phyloP scores from a whole-genome alignment of 2,113 vertebrate genomes.

The Myotis lucifugus region DNA sequence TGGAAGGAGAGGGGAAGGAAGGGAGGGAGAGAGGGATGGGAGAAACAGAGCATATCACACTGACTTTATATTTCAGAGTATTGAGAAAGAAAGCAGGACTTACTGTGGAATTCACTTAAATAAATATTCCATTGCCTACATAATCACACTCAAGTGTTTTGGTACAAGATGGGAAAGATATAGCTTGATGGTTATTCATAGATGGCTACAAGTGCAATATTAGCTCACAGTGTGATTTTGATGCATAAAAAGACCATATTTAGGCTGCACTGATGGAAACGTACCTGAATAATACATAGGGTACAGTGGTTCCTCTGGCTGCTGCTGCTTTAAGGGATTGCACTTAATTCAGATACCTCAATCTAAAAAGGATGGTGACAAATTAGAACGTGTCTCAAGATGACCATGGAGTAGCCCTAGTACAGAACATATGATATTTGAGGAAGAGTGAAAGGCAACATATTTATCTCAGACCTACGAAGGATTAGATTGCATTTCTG shows the following conservation, averaged over 20 bases:
- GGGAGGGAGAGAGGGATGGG: neutral
- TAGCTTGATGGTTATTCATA: slow-evolving; percentile 28
- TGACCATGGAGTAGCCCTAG: neutral
- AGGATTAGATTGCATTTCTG: neutral
- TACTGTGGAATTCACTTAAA: slow-evolving; percentile 63
- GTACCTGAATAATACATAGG: neutral
- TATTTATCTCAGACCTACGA: neutral
- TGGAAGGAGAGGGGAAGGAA: slow-evolving; percentile 31
- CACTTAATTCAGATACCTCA: neutral
- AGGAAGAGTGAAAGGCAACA: neutral
- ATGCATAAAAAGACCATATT: neutral
- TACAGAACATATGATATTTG: neutral
- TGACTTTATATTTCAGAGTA: slow-evolving; percentile 52
- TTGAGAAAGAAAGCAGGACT: slow-evolving; percentile 65
- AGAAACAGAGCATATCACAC: slow-evolving; percentile 48
- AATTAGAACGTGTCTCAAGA: neutral
- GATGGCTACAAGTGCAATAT: neutral
- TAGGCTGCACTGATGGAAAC: neutral
- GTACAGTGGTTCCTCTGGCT: neutral
- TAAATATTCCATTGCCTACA: slow-evolving; percentile 60
- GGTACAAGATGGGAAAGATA: slow-evolving; percentile 40
- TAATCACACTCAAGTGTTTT: slow-evolving; percentile 42
- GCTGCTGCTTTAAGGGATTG: neutral
- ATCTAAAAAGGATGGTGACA: neutral
- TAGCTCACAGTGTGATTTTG: neutral